Base-by-base conservation (phyloP, 2,113 vertebrate genomes). In the Ameiurus melas region DNA sequence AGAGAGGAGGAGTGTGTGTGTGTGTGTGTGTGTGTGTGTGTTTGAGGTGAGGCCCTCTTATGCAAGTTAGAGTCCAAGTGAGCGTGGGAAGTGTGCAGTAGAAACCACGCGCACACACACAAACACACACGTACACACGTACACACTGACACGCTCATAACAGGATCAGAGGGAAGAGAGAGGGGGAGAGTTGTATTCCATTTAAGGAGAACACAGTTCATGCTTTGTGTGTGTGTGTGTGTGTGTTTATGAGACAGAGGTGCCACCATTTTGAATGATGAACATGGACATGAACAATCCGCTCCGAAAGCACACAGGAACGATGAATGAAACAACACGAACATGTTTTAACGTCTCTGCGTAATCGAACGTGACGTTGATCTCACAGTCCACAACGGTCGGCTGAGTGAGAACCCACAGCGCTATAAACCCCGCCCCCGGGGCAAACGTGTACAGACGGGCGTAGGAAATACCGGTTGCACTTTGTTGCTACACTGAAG, bases 41-140 rank as follows among this genome's bases (percentile, higher is more conserved):
- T 30, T 73, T 43, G 83, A 91, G 89, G 87, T 88, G 89, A 88
- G 87, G 84, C 78, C 84, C 90, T 91, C 89, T 91, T 91, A 89
- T 91, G 90, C 89, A 88, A 91, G 90, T 90, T 87, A 85, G 86
- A 87, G 90, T 87, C 90, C 89, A 87, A 91, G 84, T 89, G 90
- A 85, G 88, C 89, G 90, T 91, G 90, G 90, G 90, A 84, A 86
- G 90, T 84, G 43, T 60, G 84, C 88, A 88, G 84, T 85, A 81
- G 80, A 89, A 89, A 78, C 82, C 86, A 88, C 86, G 66, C 66
- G 80, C 51, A 83, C 47, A 84, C 82, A 73, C 86, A 80, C 83
- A 85, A 75, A 87, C 84, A 84, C 71, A 88, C 86, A 85, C 82
- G 81, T 79, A 36, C 57, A 84, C 68, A 62, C 57, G 60, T 33